These are phyloP conservation scores for Pan paniscus DNA, from an alignment of 2,113 vertebrate genomes.

Conservation along the genomic window DNA sequence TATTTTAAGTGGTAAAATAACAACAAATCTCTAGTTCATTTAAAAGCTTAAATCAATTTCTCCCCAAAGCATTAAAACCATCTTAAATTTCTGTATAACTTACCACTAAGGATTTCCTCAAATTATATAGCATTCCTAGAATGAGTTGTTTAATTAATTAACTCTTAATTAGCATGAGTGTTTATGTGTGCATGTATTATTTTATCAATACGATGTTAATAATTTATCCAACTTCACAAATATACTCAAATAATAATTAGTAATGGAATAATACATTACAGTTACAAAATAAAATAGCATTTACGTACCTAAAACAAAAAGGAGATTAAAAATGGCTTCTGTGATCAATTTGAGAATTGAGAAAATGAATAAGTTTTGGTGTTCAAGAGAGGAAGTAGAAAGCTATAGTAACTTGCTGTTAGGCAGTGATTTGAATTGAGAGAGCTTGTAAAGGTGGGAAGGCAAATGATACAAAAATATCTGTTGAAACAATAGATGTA, in stretches of 20 bases:
- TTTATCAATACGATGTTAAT: background rate
- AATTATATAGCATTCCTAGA: background rate
- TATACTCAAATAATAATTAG: background rate
- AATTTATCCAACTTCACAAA: background rate
- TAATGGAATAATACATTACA: background rate
- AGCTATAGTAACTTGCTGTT: too few species aligned
- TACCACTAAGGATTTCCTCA: background rate
- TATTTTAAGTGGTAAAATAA: background rate
- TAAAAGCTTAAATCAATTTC: too few species aligned
- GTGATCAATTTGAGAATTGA: background rate
- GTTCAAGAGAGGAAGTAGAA: background rate
- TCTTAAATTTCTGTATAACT: background rate
- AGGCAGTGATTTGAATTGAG: background rate
- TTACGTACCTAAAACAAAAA: background rate
- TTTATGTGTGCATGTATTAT: too few species aligned
- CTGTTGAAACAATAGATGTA: background rate
- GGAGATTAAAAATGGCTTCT: background rate
- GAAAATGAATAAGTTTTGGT: background rate
- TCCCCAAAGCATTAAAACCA: background rate
- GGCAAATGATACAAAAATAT: background rate
- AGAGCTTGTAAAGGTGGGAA: background rate
- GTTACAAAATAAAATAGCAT: background rate
- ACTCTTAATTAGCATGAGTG: background rate
- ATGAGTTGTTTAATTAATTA: background rate
- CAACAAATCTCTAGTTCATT: background rate